A percentile compares a stretch with the other conserved stretches of the same genome.
Conservation (phyloP, 2,797 vertebrate genomes). For the Xenops minutus region DNA sequence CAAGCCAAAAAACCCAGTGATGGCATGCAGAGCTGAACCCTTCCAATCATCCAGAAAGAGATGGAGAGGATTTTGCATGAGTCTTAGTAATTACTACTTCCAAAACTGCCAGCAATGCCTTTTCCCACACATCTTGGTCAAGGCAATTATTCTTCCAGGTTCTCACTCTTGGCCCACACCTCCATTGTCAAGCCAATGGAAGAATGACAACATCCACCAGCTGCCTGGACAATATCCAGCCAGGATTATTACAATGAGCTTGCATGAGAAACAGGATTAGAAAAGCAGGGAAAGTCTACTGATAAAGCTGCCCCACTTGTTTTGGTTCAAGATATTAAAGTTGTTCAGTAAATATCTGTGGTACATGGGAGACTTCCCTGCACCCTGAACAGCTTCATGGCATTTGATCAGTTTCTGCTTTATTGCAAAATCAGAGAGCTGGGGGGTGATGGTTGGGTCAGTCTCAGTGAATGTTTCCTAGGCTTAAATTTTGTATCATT, state of each 20-base stretch:
- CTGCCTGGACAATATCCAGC: slow-evolving; percentile 58
- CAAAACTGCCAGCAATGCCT: slow-evolving; percentile 17
- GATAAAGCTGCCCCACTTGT: slow-evolving; percentile 52
- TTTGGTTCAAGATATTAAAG: slow-evolving; percentile 35
- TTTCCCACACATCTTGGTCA: slow-evolving; percentile 28
- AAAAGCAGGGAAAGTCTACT: slow-evolving; percentile 46
- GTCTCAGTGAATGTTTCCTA: background rate
- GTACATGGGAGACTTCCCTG: background rate
- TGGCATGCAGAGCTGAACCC: slow-evolving; percentile 51
- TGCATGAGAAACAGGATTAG: slow-evolving; percentile 49
- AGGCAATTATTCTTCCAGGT: slow-evolving; percentile 49
- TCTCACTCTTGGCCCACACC: slow-evolving; percentile 31
- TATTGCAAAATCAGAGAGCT: background rate
- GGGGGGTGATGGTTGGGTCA: background rate
- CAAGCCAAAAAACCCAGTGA: slow-evolving; percentile 27
- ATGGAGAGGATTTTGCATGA: slow-evolving; percentile 32
- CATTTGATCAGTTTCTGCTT: background rate
- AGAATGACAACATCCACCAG: slow-evolving; percentile 63
- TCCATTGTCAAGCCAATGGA: slow-evolving; percentile 57
- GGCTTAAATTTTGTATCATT: background rate
- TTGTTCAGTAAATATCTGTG: background rate
- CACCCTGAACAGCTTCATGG: background rate
- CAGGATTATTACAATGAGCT: slow-evolving; percentile 47
- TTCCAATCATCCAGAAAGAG: slow-evolving; percentile 26
- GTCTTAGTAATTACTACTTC: background rate